A percentile compares a stretch with the other conserved stretches of the same genome.
Conservation (phyloP, 2,888 invertebrate species). For the Schizaphis graminum region DNA sequence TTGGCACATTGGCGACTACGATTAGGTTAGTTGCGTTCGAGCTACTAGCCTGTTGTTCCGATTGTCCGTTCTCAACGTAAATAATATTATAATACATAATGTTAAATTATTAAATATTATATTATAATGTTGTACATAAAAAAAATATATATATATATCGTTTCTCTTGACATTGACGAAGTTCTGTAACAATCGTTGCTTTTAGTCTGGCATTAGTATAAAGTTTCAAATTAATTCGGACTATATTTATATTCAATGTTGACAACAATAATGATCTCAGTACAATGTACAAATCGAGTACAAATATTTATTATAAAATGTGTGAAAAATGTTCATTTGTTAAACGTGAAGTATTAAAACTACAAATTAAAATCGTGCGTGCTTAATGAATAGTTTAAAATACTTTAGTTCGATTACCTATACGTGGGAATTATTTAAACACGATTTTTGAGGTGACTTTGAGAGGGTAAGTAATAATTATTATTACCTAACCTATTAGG, state of each 20-base stretch:
- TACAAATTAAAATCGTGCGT: neutral
- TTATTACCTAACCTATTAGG: neutral
- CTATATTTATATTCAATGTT: neutral
- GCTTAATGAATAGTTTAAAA: neutral
- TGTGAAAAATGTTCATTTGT: neutral
- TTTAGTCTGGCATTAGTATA: neutral
- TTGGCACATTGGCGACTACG: constrained; percentile 32
- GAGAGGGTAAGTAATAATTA: neutral
- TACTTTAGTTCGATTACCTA: neutral
- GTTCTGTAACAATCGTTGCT: neutral
- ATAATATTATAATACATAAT: neutral
- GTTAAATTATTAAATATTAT: neutral
- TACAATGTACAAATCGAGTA: neutral
- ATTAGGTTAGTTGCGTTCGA: constrained; percentile 37
- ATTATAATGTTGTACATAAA: neutral
- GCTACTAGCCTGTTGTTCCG: constrained; percentile 22
- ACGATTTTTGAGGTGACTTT: neutral
- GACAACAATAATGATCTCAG: neutral
- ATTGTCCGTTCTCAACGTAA: constrained; percentile 28
- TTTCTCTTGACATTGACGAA: neutral
- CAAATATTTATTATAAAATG: neutral
- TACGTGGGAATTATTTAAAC: neutral
- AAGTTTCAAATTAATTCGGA: neutral
- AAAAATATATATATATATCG: neutral
- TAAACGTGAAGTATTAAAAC: neutral